Percentiles rank a stretch among this genome's conserved stretches.
phyloP scores from a whole-genome alignment of 2,888 invertebrate genomes.

The Cactoblastis cactorum region DNA sequence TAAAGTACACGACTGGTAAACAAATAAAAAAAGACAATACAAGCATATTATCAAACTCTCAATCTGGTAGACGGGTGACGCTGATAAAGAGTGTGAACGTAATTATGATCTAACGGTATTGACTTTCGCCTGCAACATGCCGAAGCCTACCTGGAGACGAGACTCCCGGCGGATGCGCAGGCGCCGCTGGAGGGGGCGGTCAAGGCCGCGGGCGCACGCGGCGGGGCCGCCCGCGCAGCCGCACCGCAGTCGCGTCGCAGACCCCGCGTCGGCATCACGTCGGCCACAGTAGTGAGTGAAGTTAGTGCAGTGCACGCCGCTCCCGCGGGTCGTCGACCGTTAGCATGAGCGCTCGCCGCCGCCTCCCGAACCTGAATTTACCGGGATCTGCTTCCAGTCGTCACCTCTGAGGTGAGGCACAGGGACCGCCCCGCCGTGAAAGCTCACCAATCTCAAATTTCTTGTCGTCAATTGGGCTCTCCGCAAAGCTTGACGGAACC shows the following conservation, averaged over 20 bases:
- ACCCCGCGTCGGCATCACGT: slow-evolving; percentile 23
- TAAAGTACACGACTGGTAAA: background rate
- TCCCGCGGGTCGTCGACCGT: slow-evolving; percentile 65
- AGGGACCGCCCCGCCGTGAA: slow-evolving; percentile 13
- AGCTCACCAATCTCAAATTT: slow-evolving; percentile 7
- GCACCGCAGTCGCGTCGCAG: slow-evolving; percentile 31
- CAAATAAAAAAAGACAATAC: background rate
- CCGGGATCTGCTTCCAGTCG: slow-evolving; percentile 29
- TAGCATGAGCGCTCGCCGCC: slow-evolving; percentile 59
- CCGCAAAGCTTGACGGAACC: background rate
- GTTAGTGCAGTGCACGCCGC: slow-evolving; percentile 36
- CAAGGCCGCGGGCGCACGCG: slow-evolving; percentile 63
- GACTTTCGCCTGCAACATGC: slow-evolving; percentile 15
- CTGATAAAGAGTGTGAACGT: slow-evolving; percentile 3
- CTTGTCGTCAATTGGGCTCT: background rate
- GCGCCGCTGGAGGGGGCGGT: slow-evolving; percentile 41
- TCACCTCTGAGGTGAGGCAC: slow-evolving; percentile 48
- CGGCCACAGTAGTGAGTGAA: slow-evolving; percentile 40
- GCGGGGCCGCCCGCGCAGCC: slow-evolving; percentile 28
- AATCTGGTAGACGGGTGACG: background rate
- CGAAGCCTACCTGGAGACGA: slow-evolving; percentile 19
- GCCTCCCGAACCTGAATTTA: slow-evolving; percentile 8
- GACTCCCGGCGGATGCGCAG: slow-evolving; percentile 15
- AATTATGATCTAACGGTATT: slow-evolving; percentile 20
- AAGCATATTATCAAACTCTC: background rate